Evolutionary conservation across 1,140 invertebrate genomes (phyloP), one percentile per base, ranked within the genome.

Genomic region (Homalodisca vitripennis): DNA sequence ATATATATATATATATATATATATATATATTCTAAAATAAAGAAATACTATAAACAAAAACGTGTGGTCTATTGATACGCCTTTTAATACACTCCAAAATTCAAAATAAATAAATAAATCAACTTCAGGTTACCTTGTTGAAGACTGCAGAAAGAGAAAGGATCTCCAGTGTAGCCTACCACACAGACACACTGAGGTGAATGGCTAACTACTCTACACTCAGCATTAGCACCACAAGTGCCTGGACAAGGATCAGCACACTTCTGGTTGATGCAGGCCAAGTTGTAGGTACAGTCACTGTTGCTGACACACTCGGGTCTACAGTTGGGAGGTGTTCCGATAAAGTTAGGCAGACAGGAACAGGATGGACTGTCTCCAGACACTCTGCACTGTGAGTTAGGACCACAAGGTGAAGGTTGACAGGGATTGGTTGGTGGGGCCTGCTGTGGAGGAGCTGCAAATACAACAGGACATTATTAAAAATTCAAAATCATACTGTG

Each of bases 351-450:
- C 27, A 78, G 70, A 70, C 85, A 86, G 83, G 83, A 82, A 77
- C 87, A 89, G 1, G 84, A 84, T 10, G 87, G 81, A 68, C 80
- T 81, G 24, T 80, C 83, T 53, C 82, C 81, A 51, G 84, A 79
- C 63, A 85, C 83, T 71, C 82, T 80, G 75, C 89, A 91, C 67
- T 84, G 75, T n/a, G 87, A 82, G 76, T 89, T 86, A 2, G 82
- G 78, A 3, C 88, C 89, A 77, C 89, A 91, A 12, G 88, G 86
- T 24, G 83, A 85, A 31, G 82, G 80, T 69, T 55, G 66, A 79
- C 74, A 53, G 85, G 82, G 12, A 76, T 81, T 70, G 86, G 84
- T 83, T 84, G 73, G 86, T 84, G 31, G 86, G 78, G n/a, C 89
- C 89, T 75, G 89, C 90, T 24, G 85, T 83, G 72, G 86, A 85